Conservation (phyloP, 2,797 vertebrate species). For the Coreius guichenoti region DNA sequence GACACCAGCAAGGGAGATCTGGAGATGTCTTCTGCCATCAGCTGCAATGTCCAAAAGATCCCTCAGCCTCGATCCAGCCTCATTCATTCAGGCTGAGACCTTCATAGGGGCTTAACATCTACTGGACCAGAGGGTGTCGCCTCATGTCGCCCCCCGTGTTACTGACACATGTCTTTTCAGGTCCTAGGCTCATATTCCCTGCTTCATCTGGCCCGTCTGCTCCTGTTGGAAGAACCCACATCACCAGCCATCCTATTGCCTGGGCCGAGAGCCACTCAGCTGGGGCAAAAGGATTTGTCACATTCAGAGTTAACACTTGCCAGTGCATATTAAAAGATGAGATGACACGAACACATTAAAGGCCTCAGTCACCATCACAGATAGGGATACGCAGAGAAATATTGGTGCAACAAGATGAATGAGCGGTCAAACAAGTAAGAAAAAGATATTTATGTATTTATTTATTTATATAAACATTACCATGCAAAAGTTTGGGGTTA, state of each 20-base stretch:
- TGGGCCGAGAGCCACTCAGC: constrained; percentile 40
- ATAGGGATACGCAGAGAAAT: constrained; percentile 2
- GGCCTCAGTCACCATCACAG: constrained; percentile 1
- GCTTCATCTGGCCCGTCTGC: constrained; percentile 72
- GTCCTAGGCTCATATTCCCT: constrained; percentile 47
- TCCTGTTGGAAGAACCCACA: constrained; percentile 63
- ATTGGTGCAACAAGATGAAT: neutral
- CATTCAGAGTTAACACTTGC: constrained; percentile 28
- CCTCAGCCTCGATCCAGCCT: constrained; percentile 14
- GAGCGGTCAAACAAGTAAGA: neutral
- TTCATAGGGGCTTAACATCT: constrained; percentile 75
- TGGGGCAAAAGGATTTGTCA: constrained; percentile 62
- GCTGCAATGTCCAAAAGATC: constrained; percentile 49
- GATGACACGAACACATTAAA: constrained; percentile 56
- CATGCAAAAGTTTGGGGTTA: too few species aligned
- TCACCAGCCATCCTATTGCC: constrained; percentile 62
- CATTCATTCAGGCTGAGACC: constrained; percentile 59
- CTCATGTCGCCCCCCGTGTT: constrained; percentile 65
- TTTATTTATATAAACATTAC: too few species aligned
- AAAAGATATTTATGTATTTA: neutral
- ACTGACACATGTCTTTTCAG: constrained; percentile 74
- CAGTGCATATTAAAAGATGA: constrained; percentile 46
- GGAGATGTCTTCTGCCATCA: constrained; percentile 58
- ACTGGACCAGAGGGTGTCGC: constrained; percentile 63
- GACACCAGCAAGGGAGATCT: constrained; percentile 58